Percentiles rank a stretch among this genome's conserved stretches.
Conservation (phyloP, 2,888 invertebrate species). For the Trissoscelio sp. region DNA sequence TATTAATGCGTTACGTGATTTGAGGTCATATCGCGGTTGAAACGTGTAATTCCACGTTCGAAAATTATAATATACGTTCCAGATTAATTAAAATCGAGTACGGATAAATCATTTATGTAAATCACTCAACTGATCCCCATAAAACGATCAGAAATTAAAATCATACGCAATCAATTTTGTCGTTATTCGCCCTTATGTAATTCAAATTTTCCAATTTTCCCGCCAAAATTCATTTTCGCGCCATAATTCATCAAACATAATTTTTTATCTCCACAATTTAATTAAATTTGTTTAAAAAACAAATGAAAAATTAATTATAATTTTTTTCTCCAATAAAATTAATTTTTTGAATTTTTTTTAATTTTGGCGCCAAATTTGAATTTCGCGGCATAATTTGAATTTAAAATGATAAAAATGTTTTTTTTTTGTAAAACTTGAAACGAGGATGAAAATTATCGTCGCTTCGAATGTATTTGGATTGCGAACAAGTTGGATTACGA, state of each 20-base stretch:
- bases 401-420: no score
- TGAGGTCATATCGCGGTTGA: constrained; percentile 48
- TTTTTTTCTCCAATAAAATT: no score
- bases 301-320: no score
- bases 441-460: no score
- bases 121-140: constrained; percentile 28
- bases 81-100: constrained; percentile 48
- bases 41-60: constrained; percentile 48
- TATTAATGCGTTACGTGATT: constrained; percentile 59
- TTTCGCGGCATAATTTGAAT: background rate
- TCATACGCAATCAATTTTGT: no score
- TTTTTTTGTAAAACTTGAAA: no score
- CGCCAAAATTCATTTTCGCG: background rate
- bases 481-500: background rate
- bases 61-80: constrained; percentile 53
- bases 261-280: no score
- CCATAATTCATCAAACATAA: no score
- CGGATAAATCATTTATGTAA: constrained; percentile 48
- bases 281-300: no score
- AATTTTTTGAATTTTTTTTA: no score
- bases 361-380: constrained; percentile 2
- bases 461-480: background rate
- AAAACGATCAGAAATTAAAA: background rate
- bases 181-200: no score
- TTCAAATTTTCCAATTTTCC: background rate